Conservation (phyloP, 1,140 invertebrate genomes). For the Drosophila fuyamai region DNA sequence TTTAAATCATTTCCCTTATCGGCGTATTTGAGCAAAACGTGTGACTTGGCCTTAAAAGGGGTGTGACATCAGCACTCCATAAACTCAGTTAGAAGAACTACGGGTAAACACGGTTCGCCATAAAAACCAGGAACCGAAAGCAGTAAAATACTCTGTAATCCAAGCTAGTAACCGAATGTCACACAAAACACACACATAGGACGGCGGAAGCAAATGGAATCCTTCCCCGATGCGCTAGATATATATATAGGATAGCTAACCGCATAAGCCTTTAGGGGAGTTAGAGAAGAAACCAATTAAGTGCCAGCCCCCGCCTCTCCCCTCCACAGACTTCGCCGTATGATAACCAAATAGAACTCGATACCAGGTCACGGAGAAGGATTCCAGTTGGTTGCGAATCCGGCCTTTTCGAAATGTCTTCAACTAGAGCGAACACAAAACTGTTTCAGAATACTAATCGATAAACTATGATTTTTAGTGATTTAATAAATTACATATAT, state of each 20-base stretch:
- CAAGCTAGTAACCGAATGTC: conserved; percentile 47
- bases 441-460: conserved; percentile 62
- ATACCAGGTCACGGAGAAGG: conserved; percentile 17
- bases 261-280: conserved; percentile 23
- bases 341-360: conserved; percentile 36
- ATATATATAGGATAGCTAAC: conserved; percentile 20
- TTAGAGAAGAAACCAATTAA: conserved; percentile 61
- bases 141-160: conserved; percentile 49
- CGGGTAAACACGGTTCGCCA: conserved; percentile 59
- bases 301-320: conserved; percentile 53
- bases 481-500: conserved; percentile 62
- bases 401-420: conserved; percentile 59
- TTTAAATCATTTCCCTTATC: conserved; percentile 53
- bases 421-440: conserved; percentile 47
- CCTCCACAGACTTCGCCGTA: conserved; percentile 4
- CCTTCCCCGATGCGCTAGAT: conserved; percentile 33
- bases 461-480: conserved; percentile 68
- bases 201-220: conserved; percentile 41
- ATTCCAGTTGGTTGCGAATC: conserved; percentile 27
- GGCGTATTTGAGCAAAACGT: conserved; percentile 49
- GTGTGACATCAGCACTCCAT: conserved; percentile 49
- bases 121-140: conserved; percentile 23
- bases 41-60: conserved; percentile 62
- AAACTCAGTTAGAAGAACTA: conserved; percentile 66
- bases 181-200: conserved; percentile 33